These are phyloP conservation scores for Procambarus clarkii DNA, from an alignment of 1,140 invertebrate species.

Conservation along the genomic window DNA sequence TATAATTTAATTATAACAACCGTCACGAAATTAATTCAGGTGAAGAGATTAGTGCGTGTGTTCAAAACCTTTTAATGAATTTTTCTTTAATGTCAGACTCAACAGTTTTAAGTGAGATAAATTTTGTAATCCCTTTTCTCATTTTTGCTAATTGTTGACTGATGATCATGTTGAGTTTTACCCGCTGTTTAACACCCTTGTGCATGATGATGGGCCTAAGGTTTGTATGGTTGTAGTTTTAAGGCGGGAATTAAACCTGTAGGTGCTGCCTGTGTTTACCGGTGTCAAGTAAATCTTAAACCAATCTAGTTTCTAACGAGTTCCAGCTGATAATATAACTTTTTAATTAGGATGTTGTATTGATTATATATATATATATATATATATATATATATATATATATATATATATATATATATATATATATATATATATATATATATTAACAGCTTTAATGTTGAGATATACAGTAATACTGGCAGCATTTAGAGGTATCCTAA, in stretches of 20 bases:
- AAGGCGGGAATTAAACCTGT: not conserved
- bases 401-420: too few species aligned
- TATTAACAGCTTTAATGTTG: too few species aligned
- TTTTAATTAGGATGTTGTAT: too few species aligned
- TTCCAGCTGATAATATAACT: too few species aligned
- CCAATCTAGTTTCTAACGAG: too few species aligned
- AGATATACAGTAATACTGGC: not conserved
- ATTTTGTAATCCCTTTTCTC: not conserved
- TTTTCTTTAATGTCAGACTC: not conserved
- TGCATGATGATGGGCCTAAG: constrained; percentile 4
- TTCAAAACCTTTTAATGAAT: not conserved
- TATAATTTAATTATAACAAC: not conserved
- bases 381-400: too few species aligned
- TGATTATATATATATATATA: too few species aligned
- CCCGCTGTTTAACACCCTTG: not conserved
- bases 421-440: too few species aligned
- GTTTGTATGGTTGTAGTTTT: not conserved
- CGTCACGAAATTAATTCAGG: not conserved
- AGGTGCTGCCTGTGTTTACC: not conserved
- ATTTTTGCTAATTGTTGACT: not conserved
- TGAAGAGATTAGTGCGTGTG: not conserved
- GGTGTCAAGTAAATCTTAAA: too few species aligned
- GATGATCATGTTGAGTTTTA: not conserved
- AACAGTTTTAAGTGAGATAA: not conserved
- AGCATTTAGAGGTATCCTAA: not conserved